phyloP scores from a whole-genome alignment of 2,113 vertebrate genomes.

The Heteronetta atricapilla region DNA sequence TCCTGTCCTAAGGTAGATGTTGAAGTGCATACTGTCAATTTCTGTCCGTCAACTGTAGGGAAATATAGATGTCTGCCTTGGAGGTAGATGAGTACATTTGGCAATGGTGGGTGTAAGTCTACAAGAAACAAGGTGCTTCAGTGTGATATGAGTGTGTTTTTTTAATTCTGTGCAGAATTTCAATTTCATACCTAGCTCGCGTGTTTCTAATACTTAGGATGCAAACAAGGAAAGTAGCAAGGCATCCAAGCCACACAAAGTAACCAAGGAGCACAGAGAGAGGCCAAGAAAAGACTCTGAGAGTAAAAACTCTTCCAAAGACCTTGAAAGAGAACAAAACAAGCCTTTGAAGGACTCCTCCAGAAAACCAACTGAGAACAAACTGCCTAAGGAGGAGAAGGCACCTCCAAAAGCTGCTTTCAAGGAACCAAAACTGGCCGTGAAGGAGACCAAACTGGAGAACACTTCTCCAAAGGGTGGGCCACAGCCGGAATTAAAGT shows the following conservation, averaged over 20 bases:
- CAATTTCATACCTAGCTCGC: neutral
- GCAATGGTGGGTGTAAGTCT: neutral
- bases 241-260: slow-evolving; percentile 91
- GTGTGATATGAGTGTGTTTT: neutral
- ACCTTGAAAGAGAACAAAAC: slow-evolving; percentile 84
- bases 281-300: slow-evolving; percentile 95
- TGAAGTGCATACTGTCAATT: neutral
- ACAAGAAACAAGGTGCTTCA: neutral
- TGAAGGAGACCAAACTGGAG: slow-evolving; percentile 96
- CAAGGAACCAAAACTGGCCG: slow-evolving; percentile 95
- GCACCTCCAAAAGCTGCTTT: slow-evolving; percentile 92
- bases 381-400: slow-evolving; percentile 92
- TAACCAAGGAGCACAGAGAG: slow-evolving; percentile 94
- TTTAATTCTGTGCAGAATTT: neutral
- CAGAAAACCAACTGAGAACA: slow-evolving; percentile 89
- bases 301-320: slow-evolving; percentile 89
- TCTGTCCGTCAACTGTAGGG: neutral
- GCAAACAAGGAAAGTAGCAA: slow-evolving; percentile 84
- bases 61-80: neutral
- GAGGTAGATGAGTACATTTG: neutral
- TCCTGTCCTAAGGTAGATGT: neutral
- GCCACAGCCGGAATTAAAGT: slow-evolving; percentile 84
- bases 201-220: slow-evolving; percentile 71
- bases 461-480: slow-evolving; percentile 93
- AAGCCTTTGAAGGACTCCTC: slow-evolving; percentile 79